Evolutionary conservation across 2,797 vertebrate genomes (phyloP), one percentile per base, ranked within the genome.

Genomic region (Buceros bicornis): DNA sequence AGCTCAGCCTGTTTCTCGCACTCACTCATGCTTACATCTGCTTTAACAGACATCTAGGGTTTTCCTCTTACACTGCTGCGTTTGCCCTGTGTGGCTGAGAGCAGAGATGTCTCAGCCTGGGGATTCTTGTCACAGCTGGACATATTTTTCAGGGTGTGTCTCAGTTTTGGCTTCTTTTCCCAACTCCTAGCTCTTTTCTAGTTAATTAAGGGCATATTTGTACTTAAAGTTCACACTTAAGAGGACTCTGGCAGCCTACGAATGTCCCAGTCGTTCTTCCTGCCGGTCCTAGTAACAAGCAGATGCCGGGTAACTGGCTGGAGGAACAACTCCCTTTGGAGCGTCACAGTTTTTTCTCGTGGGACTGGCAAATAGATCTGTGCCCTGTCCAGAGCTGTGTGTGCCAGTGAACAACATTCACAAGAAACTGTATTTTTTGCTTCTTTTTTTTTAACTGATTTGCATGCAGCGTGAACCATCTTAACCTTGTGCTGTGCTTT

Each of bases 161-260:
- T 93, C 78, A 65, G 37, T 92, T 96, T 95, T 90, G 86, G 81
- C 88, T 95, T 89, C 90, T 87, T 85, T 89, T 89, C 78, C 73
- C 77, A 86, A 76, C 85, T 93, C 90, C 47, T 66, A 76, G 78
- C 81, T 93, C 81, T 92, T 91, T 95, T 80, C 86, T 87, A 58
- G 81, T 94, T 95, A 97, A 95, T 95, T 92, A 93, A 93, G 58
- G 80, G 80, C 95, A 89, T 92, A 95, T 89, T 94, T 93, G 81
- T 92, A 73, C 73, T 66, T 89, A 16, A 94, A 69, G 57, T 77
- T 92, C 74, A 74, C 90, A 54, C 66, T 89, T 56, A 43, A 2
- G 81, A 94, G 74, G 71, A 57, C 87, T 89, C 92, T 93, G 88
- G 81, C 93, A 92, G 94, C 90, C 81, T 77, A 29, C 62, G 90